Conservation (phyloP, 2,797 vertebrate genomes). For the Hypotaenidia philippensis region DNA sequence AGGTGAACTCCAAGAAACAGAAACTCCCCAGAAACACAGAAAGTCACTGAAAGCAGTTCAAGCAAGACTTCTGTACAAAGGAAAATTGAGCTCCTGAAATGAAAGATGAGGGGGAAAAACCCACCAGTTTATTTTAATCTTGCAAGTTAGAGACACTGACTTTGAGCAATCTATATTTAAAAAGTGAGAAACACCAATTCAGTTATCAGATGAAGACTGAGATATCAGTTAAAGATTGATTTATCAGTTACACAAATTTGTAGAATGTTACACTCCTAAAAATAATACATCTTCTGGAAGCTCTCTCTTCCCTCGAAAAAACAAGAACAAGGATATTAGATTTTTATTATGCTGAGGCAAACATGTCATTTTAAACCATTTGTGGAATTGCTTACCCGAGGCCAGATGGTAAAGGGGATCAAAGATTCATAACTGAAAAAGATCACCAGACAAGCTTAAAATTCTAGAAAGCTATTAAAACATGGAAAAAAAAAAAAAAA, state of each 20-base stretch:
- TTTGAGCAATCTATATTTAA: neutral
- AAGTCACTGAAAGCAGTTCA: neutral
- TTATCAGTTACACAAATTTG: neutral
- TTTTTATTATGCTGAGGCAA: neutral
- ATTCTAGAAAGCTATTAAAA: constrained; percentile 19
- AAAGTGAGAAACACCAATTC: neutral
- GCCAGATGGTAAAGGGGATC: constrained; percentile 49
- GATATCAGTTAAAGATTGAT: neutral
- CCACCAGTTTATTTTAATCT: neutral
- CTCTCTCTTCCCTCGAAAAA: neutral
- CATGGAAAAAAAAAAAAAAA: neutral
- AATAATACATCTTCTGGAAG: neutral
- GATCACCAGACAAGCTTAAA: constrained; percentile 24
- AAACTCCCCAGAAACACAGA: neutral
- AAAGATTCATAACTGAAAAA: constrained; percentile 42
- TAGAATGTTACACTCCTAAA: neutral
- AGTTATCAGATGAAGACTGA: neutral
- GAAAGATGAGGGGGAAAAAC: neutral
- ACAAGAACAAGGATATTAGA: neutral
- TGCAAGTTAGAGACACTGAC: neutral
- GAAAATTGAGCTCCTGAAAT: neutral
- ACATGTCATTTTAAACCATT: neutral
- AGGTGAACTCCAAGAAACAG: neutral
- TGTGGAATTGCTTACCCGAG: neutral
- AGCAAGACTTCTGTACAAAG: neutral